phyloP scores from a whole-genome alignment of 1,140 invertebrate species.

The Melanaphis sacchari region DNA sequence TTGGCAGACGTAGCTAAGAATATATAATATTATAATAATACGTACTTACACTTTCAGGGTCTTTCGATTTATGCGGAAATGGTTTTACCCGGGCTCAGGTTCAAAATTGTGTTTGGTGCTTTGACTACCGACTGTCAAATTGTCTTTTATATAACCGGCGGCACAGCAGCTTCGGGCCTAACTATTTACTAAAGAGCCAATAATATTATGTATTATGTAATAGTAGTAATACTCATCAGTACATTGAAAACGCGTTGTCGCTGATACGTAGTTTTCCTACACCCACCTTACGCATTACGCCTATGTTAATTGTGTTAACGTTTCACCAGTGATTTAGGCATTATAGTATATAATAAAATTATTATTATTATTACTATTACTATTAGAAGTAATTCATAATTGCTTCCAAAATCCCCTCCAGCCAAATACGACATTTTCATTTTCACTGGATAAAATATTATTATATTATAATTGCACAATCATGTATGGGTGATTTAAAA shows the following conservation, averaged over 20 bases:
- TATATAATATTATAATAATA: conserved; percentile 19
- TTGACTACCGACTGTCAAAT: conserved; percentile 39
- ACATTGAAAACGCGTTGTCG: neutral
- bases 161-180: neutral
- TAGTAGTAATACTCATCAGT: neutral
- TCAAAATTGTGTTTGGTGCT: neutral
- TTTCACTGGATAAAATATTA: neutral
- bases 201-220: neutral
- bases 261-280: neutral
- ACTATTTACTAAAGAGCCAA: conserved; percentile 15
- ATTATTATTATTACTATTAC: neutral
- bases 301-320: neutral
- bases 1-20: neutral
- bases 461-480: neutral
- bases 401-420: neutral
- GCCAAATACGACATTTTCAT: neutral
- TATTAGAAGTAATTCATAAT: neutral
- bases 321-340: neutral
- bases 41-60: neutral
- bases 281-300: too few relatives aligned
- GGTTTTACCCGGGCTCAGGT: neutral
- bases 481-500: neutral
- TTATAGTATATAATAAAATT: neutral
- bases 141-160: neutral
- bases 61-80: neutral